These are phyloP conservation scores for Aphelinus atriplicis DNA, from an alignment of 1,140 invertebrate genomes.

Conservation along the genomic window DNA sequence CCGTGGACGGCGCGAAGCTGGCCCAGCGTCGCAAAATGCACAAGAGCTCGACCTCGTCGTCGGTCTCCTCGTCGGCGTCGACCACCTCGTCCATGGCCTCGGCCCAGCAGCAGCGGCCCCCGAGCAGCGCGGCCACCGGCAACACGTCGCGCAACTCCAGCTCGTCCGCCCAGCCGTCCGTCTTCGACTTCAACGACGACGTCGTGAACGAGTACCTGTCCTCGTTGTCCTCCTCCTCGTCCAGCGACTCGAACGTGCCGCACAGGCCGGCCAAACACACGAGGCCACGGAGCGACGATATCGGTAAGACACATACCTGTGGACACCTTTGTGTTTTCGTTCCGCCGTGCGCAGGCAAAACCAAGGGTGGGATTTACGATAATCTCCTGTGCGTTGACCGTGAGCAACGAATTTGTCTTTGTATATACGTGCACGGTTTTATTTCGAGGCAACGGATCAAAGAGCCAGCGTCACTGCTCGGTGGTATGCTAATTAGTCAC, in stretches of 20 bases:
- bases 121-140: conserved; percentile 42
- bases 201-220: conserved; percentile 68
- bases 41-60: conserved; percentile 70
- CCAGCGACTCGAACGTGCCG: conserved; percentile 53
- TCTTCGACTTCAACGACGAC: conserved; percentile 69
- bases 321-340: neutral
- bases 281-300: neutral
- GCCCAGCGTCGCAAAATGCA: conserved; percentile 77
- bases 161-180: conserved; percentile 53
- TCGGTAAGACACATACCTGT: neutral
- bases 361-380: no score
- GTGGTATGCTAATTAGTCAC: no score
- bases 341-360: neutral
- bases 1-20: conserved; percentile 72
- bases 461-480: no score
- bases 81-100: conserved; percentile 55
- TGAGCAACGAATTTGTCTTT: no score
- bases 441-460: no score
- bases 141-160: conserved; percentile 40
- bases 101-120: conserved; percentile 44
- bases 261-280: neutral
- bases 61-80: conserved; percentile 59
- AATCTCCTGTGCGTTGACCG: no score
- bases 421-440: no score
- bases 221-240: conserved; percentile 63